Percentiles rank a stretch among this genome's conserved stretches.
Conservation (phyloP, 2,113 vertebrate species). For the Corvus cornix region DNA sequence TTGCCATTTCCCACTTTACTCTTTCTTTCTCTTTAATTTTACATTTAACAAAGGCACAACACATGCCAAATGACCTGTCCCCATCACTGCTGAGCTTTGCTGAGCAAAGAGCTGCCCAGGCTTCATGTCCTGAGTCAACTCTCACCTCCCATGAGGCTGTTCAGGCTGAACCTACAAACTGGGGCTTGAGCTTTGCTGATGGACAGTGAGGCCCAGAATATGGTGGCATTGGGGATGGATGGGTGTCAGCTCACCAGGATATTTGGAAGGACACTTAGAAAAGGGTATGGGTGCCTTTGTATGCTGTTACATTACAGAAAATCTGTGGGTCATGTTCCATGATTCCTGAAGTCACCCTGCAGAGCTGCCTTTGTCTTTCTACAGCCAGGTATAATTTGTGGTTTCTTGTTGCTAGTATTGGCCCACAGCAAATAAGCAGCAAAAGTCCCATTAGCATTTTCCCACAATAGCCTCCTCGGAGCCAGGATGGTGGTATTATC, state of each 20-base stretch:
- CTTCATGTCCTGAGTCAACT: accelerated
- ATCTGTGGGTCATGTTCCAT: neutral
- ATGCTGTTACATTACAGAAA: neutral
- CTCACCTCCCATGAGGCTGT: neutral
- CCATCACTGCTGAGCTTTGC: neutral
- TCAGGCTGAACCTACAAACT: neutral
- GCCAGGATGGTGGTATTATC: neutral
- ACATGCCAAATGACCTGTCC: neutral
- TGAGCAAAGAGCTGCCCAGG: neutral
- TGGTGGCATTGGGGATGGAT: accelerated
- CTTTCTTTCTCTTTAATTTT: neutral
- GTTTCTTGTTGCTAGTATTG: neutral
- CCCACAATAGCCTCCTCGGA: neutral
- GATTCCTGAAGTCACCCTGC: neutral
- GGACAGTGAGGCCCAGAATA: neutral
- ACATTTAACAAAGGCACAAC: neutral
- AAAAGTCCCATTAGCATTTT: slow-evolving; percentile 20
- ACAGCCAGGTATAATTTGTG: neutral
- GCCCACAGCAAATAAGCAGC: neutral
- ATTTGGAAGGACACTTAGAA: neutral
- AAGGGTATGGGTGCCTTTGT: neutral
- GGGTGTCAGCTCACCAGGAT: neutral
- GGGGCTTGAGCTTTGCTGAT: neutral
- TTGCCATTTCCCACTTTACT: neutral
- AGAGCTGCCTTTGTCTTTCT: neutral